Conservation (phyloP, 2,888 invertebrate genomes). For the Meliscaeva auricollis region DNA sequence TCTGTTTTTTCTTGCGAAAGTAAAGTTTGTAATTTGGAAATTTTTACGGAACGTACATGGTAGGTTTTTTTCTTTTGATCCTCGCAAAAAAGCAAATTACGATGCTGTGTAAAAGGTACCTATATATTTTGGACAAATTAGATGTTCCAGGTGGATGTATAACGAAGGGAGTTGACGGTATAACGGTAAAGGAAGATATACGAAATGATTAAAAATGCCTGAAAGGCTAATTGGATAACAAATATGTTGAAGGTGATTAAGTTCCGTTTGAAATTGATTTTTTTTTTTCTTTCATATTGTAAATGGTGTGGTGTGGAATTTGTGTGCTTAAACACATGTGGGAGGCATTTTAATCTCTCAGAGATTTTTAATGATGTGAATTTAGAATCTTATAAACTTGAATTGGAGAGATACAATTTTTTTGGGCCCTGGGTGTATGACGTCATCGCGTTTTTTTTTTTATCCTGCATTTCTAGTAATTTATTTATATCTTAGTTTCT, state of each 20-base stretch:
- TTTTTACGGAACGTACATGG: background rate
- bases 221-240: slow-evolving; percentile 56
- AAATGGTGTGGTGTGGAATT: background rate
- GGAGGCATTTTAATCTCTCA: background rate
- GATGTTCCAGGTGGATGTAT: background rate
- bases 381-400: background rate
- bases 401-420: no score
- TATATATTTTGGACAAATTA: slow-evolving; percentile 11
- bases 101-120: background rate
- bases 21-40: background rate
- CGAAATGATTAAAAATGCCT: slow-evolving; percentile 49
- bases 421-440: no score
- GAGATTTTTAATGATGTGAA: background rate
- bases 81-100: background rate
- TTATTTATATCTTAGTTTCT: no score
- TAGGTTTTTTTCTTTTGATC: slow-evolving; percentile 11
- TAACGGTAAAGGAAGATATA: no score
- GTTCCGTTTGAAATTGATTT: background rate
- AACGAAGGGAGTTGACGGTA: no score
- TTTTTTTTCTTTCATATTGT: background rate
- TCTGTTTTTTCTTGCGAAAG: background rate
- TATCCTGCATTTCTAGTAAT: no score
- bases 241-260: slow-evolving; percentile 12
- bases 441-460: no score
- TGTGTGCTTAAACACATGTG: background rate